A percentile compares a stretch with the other conserved stretches of the same genome.
Conservation (phyloP, 2,113 vertebrate genomes). For the Psittacula cyanocephala region DNA sequence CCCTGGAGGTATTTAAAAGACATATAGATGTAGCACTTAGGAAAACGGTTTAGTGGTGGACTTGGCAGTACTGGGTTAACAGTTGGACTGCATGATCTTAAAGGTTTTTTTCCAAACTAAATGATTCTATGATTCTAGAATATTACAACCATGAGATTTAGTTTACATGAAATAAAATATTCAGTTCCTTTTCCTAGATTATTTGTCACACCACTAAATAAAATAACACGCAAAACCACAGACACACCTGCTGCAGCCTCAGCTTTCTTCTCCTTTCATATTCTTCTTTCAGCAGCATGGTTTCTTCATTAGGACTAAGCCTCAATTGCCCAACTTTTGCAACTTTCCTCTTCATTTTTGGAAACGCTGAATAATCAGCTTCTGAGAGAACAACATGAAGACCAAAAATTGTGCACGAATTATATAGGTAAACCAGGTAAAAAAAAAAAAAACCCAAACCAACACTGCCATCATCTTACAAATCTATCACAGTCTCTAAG, state of each 20-base stretch:
- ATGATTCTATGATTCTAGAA: background rate
- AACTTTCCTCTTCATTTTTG: conserved; percentile 84
- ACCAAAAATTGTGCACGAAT: background rate
- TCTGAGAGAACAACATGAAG: background rate
- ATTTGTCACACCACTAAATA: background rate
- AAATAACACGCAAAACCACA: background rate
- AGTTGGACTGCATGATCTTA: rapidly evolving
- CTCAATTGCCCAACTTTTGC: conserved; percentile 68
- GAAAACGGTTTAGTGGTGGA: background rate
- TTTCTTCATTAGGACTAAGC: conserved; percentile 93
- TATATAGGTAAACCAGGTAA: background rate
- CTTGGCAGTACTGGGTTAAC: background rate
- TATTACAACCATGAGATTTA: background rate
- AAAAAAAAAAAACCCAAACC: background rate
- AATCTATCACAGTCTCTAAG: rapidly evolving
- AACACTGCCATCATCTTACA: background rate
- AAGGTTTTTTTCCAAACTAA: background rate
- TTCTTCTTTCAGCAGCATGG: conserved; percentile 85
- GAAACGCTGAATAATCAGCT: background rate
- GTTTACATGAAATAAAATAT: background rate
- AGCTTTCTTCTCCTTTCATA: conserved; percentile 87
- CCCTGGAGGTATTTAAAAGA: background rate
- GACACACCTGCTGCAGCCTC: conserved; percentile 87
- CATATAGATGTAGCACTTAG: background rate
- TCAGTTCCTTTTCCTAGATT: background rate